These are phyloP conservation scores for Ecliptopera silaceata DNA, from an alignment of 2,888 invertebrate genomes.

Conservation along the genomic window DNA sequence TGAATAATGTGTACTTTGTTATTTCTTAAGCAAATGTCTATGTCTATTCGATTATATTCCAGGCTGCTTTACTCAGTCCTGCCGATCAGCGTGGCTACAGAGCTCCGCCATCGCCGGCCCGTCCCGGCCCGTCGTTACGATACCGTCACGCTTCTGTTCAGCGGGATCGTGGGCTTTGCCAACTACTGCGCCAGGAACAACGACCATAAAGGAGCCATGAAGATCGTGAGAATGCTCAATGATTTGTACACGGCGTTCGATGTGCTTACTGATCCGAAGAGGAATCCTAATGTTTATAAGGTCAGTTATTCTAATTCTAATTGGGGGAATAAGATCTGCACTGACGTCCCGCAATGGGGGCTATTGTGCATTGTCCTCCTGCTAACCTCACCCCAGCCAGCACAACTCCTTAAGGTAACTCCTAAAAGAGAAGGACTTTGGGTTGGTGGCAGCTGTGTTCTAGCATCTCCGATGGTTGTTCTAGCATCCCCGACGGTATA, in stretches of 20 bases:
- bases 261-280: conserved; percentile 94
- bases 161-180: conserved; percentile 94
- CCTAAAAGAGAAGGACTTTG: too few relatives aligned
- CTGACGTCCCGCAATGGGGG: too few relatives aligned
- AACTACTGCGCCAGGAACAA: conserved; percentile 95
- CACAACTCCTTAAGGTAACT: too few relatives aligned
- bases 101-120: conserved; percentile 94
- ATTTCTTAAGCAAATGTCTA: too few relatives aligned
- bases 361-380: too few relatives aligned
- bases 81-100: conserved; percentile 97
- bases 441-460: too few relatives aligned
- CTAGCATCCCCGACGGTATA: too few relatives aligned
- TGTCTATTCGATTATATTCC: conserved; percentile 30
- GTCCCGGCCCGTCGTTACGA: conserved; percentile 95
- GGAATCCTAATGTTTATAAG: conserved; percentile 97
- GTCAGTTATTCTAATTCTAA: too few relatives aligned
- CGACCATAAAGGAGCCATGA: conserved; percentile 96
- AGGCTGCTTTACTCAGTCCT: conserved; percentile 97
- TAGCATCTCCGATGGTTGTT: too few relatives aligned
- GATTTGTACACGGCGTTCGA: conserved; percentile 97
- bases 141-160: conserved; percentile 95
- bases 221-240: conserved; percentile 96
- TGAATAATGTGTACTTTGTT: too few relatives aligned
- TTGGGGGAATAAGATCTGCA: too few relatives aligned
- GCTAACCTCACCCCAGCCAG: too few relatives aligned